Base-by-base conservation (phyloP, 1,140 invertebrate genomes). In the Brachionus rotundiformis region DNA sequence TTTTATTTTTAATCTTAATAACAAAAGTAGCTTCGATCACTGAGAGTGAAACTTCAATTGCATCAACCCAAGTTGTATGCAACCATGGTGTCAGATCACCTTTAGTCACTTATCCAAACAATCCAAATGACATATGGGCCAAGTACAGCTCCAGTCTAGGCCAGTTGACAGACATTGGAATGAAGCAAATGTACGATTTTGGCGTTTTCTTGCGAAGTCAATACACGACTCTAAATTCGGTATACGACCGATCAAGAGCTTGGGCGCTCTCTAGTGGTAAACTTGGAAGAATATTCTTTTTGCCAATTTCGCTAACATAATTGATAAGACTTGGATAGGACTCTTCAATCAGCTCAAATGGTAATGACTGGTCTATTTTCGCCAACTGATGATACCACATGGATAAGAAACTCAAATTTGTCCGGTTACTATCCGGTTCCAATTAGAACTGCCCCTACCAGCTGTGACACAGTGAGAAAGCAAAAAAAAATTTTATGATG, bases 311-410 rank as follows among this genome's bases (percentile, higher is more conserved):
- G n/a, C 3, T 29, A 23, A 8, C 29, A 29, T 29, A 16, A 13
- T 29, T n/a, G n/a, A 2, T 13, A 10, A 33, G 63, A 68, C 19
- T 68, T 68, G 7, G 63, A 68, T 36, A 33, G 63, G 36, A 68
- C 29, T 33, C 10, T 68, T 68, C 63, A 68, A 68, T 68, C 63
- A 36, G 63, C 63, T 68, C 63, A 68, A 68, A 33, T 68, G 63
- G 33, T 68, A 6, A 68, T 68, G 63, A 68, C 63, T 68, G 63
- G 63, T n/a, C 11, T 68, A 8, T 68, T 33, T 39, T 5, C 4
- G 10, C 29, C 27, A 68, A 33, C 63, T 16, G 29, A 1, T 6
- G 16, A 33, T 68, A 36, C 63, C 10, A 36, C 10, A 36, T 68
- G 63, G 63, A 68, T 36, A 16, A 6, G 6, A 16, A 36, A 68